Evolutionary conservation across 2,797 vertebrate species (phyloP), one percentile per base, ranked within the genome.

Genomic region (Enteromius fasciolatus): DNA sequence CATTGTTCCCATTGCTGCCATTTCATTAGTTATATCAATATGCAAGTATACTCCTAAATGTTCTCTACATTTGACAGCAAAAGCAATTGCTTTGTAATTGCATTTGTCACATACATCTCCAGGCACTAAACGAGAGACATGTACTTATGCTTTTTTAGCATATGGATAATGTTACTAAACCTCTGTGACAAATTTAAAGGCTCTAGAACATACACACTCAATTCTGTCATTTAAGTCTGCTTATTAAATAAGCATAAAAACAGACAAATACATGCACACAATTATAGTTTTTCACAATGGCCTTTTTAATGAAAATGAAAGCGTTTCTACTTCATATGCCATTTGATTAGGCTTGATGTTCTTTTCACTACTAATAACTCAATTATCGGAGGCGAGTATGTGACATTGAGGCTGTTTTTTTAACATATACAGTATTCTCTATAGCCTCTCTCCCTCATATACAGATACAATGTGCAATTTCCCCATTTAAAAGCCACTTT

Each of bases 41-140:
- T 67, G 12, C 28, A 39, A 6, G 28, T 25, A 78, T 17, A 36
- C 72, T 64, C 69, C 23, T 83, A 64, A 61, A 77, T 9, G n/a
- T 85, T 84, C 85, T 78, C 75, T 84, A 69, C 73, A 50, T 87
- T 82, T 84, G 68, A 79, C 57, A 76, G 81, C 73, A 41, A 48
- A 75, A 83, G 78, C 33, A 20, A 52, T 52, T 39, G 46, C n/a
- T 74, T 66, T 31, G 5, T 50, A 84, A 85, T 77, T 85, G 66
- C 7, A 52, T 67, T 66, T 50, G 61, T 82, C 68, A 81, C 57
- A 73, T 70, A 76, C 73, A 78, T 57, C 66, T 77, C 44, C 23
- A 39, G 72, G 68, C 36, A 72, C 76, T 57, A 46, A 83, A 74
- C 54, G 23, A 78, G 44, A 79, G 46, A 64, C 20, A 36, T 59